Evolutionary conservation across 2,113 vertebrate genomes (phyloP).

Genomic region (Climacteris rufus): DNA sequence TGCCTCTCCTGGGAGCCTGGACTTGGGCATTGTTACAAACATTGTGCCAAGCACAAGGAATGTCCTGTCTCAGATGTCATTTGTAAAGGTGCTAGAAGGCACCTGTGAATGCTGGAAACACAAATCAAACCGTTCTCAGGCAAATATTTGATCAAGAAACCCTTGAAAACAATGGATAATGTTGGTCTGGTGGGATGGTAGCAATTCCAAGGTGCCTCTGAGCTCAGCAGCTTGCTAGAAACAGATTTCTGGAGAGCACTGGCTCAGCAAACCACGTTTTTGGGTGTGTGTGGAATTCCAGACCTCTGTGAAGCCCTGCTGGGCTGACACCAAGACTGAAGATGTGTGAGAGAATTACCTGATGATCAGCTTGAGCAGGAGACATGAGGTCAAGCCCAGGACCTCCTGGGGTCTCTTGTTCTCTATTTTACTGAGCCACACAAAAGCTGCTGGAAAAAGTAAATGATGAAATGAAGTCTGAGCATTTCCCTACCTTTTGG

Average conservation of each 20-base stretch:
- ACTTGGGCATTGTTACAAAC: not conserved
- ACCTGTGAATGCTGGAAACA: not conserved
- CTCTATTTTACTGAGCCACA: not conserved
- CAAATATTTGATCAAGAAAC: not conserved
- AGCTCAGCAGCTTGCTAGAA: not conserved
- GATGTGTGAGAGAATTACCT: not conserved
- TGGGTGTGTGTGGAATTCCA: not conserved
- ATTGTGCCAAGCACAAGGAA: not conserved
- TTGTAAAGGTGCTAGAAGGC: not conserved
- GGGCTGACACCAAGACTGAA: too few relatives aligned
- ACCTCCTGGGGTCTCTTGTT: not conserved
- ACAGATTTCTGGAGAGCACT: not conserved
- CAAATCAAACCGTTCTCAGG: not conserved
- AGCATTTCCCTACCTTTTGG: slow-evolving; percentile 80
- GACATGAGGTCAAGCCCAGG: not conserved
- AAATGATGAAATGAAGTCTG: not conserved
- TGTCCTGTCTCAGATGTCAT: not conserved
- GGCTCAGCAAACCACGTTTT: not conserved
- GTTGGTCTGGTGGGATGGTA: not conserved
- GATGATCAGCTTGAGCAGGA: not conserved
- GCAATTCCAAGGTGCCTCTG: not conserved
- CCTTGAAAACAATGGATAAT: not conserved
- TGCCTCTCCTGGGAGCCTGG: not conserved
- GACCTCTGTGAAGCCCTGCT: too few relatives aligned
- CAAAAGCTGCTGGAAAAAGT: not conserved